Conservation (phyloP, 2,888 invertebrate genomes). For the Standfussiana lucernea region DNA sequence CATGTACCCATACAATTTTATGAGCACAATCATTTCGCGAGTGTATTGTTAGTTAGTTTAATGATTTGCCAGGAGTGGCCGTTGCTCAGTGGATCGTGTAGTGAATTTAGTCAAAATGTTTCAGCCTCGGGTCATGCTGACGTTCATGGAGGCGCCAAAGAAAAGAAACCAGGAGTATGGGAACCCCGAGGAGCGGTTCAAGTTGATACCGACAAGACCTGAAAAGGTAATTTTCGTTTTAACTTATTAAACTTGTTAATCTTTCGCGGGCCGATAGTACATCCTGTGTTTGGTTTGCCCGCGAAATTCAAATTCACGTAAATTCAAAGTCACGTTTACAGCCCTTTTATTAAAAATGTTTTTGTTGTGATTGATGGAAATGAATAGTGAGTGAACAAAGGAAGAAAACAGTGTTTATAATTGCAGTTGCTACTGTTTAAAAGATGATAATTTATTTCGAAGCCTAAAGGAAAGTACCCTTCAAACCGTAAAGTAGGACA, state of each 20-base stretch:
- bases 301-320: not conserved
- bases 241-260: not conserved
- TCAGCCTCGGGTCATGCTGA: constrained; percentile 67
- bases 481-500: constrained; percentile 37
- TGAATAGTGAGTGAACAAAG: not conserved
- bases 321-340: not conserved
- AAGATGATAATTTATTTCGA: not conserved
- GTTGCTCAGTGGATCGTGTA: constrained; percentile 53
- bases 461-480: not conserved
- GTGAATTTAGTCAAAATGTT: constrained; percentile 65
- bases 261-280: not conserved
- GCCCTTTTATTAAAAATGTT: not conserved
- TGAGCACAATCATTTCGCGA: constrained; percentile 64
- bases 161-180: constrained; percentile 38
- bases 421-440: constrained; percentile 36
- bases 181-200: constrained; percentile 53
- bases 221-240: constrained; percentile 29
- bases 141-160: constrained; percentile 65
- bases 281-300: not conserved
- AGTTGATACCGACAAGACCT: constrained; percentile 44
- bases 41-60: constrained; percentile 66
- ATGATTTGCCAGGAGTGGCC: constrained; percentile 64
- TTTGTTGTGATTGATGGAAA: not conserved
- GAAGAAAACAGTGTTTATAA: not conserved
- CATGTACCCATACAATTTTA: constrained; percentile 46